These are phyloP conservation scores for Andricus grossulariae DNA, from an alignment of 1,140 invertebrate genomes.

Conservation along the genomic window DNA sequence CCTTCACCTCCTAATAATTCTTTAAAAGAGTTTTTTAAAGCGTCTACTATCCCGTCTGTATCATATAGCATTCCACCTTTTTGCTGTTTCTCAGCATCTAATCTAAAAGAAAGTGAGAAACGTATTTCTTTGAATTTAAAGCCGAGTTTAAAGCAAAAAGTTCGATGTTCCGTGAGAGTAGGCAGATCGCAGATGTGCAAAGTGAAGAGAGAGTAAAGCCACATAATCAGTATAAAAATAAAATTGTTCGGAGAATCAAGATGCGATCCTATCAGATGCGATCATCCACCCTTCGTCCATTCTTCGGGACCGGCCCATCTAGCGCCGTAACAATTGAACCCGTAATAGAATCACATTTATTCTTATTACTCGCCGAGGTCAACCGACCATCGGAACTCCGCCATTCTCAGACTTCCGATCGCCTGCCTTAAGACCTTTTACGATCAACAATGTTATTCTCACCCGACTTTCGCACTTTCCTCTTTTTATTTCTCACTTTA, in stretches of 20 bases:
- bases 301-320: conserved; percentile 65
- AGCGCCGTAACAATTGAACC: conserved; percentile 75
- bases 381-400: conserved; percentile 58
- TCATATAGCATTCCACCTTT: no score
- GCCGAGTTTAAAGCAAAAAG: background rate
- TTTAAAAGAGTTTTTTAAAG: no score
- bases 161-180: background rate
- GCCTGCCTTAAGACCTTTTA: conserved; percentile 51
- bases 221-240: conserved; percentile 2
- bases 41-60: no score
- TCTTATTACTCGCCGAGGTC: conserved; percentile 76
- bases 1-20: no score
- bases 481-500: conserved; percentile 42
- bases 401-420: conserved; percentile 46
- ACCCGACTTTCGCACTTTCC: conserved; percentile 44
- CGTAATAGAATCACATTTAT: conserved; percentile 77
- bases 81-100: no score
- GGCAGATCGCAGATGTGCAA: background rate
- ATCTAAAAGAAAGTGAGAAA: no score
- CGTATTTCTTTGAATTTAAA: no score
- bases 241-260: conserved; percentile 33
- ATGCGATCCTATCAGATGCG: conserved; percentile 64
- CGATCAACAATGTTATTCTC: conserved; percentile 49
- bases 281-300: conserved; percentile 64
- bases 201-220: conserved; percentile 6